A percentile compares a stretch with the other conserved stretches of the same genome.
phyloP scores from a whole-genome alignment of 2,113 vertebrate genomes.

The Gallinago paraguaiae region DNA sequence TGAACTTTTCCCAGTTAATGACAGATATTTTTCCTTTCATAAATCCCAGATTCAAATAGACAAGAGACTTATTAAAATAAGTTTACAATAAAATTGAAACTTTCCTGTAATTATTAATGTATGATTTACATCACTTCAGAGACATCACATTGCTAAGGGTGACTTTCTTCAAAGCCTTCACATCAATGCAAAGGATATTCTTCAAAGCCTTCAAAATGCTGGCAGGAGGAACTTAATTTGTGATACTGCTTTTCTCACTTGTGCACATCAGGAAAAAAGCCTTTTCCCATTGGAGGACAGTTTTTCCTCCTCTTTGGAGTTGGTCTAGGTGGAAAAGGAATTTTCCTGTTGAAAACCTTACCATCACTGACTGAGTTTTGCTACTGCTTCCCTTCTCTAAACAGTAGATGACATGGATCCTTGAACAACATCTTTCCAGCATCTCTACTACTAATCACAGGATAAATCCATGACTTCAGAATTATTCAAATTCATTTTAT shows the following conservation, averaged over 20 bases:
- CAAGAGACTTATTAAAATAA: neutral
- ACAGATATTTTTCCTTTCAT: neutral
- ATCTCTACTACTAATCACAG: neutral
- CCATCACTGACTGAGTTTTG: neutral
- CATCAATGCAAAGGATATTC: slow-evolving; percentile 1
- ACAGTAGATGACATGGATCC: neutral
- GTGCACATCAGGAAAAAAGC: neutral
- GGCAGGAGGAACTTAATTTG: slow-evolving; percentile 14
- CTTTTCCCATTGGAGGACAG: neutral
- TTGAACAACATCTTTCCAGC: neutral
- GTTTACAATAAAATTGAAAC: slow-evolving; percentile 34
- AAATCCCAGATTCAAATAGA: neutral
- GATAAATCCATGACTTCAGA: neutral
- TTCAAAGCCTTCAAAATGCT: slow-evolving; percentile 39
- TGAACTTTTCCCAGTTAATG: neutral
- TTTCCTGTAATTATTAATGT: slow-evolving; percentile 28
- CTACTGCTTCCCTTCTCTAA: neutral
- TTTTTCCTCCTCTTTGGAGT: neutral
- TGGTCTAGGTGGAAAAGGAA: neutral
- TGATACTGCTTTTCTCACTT: neutral
- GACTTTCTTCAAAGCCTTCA: slow-evolving; percentile 45
- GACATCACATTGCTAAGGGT: slow-evolving; percentile 8
- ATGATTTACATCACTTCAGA: slow-evolving; percentile 18
- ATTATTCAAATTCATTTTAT: neutral
- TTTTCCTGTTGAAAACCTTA: neutral